Evolutionary conservation across 2,888 invertebrate species (phyloP), one percentile per base, ranked within the genome.

Genomic region (Galerucella pusilla): DNA sequence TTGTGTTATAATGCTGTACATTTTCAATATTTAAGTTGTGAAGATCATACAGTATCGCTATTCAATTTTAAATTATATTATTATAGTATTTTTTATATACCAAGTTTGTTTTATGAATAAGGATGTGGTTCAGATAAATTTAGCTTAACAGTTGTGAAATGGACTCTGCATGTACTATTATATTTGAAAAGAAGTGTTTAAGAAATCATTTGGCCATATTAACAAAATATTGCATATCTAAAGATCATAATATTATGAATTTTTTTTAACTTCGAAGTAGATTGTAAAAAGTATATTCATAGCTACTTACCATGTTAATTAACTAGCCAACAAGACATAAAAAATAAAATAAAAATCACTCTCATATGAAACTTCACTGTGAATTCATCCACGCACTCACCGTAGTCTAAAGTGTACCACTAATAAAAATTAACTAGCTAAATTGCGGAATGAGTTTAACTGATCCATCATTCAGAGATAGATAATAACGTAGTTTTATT

Each of bases 371-470:
- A 66, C 68, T 74, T 68, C 70, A 68, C 72, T 68, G 28, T 69
- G 14, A 69, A 70, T 71, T 45, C 64, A 73, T 63, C 75, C 78
- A 77, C 75, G 65, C 75, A 71, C 76, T 65, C 64, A 70, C 70
- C 20, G 63, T 68, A 71, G 72, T 71, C 73, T 75, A 69, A 68
- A 71, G 74, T 71, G 71, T 73, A 76, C 71, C 70, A 79, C 78
- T 79, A 82, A 81, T 80, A 80, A 82, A 81, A 79, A 76, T 83
- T 83, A 84, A 83, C 82, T 80, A 78, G 82, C 81, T 84, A 81
- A 84, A 83, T 83, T 83, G 80, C 82, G 79, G 79, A 80, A 80
- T 80, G 80, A 81, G 81, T 78, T 80, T 73, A 79, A 80, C 76
- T 79, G 79, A 79, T 78, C 77, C 73, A 73, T 73, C 75, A 71